phyloP scores from a whole-genome alignment of 2,113 vertebrate species.

The Phylloscopus trochiloides region DNA sequence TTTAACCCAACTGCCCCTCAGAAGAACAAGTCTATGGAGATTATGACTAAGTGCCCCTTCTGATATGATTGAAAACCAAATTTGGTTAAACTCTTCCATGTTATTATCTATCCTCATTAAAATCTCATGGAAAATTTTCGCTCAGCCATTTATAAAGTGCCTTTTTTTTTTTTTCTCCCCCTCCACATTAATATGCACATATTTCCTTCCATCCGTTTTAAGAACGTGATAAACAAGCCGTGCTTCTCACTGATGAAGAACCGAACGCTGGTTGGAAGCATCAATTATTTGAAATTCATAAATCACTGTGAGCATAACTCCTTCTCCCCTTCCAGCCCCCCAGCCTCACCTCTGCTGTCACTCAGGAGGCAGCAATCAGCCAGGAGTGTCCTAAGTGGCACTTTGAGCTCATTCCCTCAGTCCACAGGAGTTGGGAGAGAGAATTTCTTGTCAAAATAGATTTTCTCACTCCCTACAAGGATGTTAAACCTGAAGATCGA shows the following conservation, averaged over 20 bases:
- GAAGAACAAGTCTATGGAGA: not conserved
- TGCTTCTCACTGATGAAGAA: constrained; percentile 65
- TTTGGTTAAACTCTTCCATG: not conserved
- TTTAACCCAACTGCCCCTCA: not conserved
- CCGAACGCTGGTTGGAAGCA: constrained; percentile 49
- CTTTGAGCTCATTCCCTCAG: not conserved
- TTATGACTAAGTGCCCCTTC: not conserved
- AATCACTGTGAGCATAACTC: not conserved
- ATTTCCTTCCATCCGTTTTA: constrained; percentile 66
- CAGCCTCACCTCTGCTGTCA: constrained; percentile 37
- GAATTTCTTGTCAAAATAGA: not conserved
- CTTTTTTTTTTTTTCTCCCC: not conserved
- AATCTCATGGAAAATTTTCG: not conserved
- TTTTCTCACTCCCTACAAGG: not conserved
- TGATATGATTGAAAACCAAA: not conserved
- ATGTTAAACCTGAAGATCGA: not conserved
- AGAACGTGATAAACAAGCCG: constrained; percentile 64
- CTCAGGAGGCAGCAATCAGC: constrained; percentile 23
- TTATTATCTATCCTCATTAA: constrained; percentile 16
- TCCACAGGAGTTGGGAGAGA: not conserved
- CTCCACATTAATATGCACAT: constrained; percentile 65
- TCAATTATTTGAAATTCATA: constrained; percentile 69
- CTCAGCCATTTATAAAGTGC: constrained; percentile 16
- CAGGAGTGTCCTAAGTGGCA: not conserved
- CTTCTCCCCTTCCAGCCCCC: not conserved